Evolutionary conservation across 1,140 invertebrate species (phyloP).

Genomic region (Armadillidium nasatum): DNA sequence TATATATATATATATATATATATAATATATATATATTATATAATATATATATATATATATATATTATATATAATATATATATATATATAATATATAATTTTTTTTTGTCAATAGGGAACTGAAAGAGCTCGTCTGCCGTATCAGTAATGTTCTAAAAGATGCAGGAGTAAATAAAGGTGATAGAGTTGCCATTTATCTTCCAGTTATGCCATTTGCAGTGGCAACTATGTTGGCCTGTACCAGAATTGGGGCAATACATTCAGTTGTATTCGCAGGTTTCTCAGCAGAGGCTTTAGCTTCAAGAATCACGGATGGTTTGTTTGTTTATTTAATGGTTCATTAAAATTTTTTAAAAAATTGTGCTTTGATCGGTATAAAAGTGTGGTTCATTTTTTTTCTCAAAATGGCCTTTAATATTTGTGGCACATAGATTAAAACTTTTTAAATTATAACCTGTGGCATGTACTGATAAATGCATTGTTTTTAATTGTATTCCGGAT

Average conservation of each 20-base stretch:
- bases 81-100: not conserved
- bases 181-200: slow-evolving; percentile 56
- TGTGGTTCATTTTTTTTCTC: no score
- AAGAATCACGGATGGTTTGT: slow-evolving; percentile 50
- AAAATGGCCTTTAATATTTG: no score
- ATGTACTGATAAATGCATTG: no score
- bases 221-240: slow-evolving; percentile 55
- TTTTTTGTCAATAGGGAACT: slow-evolving; percentile 43
- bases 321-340: slow-evolving; percentile 8
- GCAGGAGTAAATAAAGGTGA: slow-evolving; percentile 55
- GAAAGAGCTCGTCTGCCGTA: slow-evolving; percentile 50
- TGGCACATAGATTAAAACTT: no score
- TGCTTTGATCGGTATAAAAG: not conserved
- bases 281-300: slow-evolving; percentile 56
- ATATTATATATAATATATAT: no score
- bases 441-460: no score
- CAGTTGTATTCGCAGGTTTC: slow-evolving; percentile 61
- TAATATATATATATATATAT: no score
- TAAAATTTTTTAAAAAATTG: not conserved
- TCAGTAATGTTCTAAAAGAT: slow-evolving; percentile 50
- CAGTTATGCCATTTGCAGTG: slow-evolving; percentile 53
- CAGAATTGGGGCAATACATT: slow-evolving; percentile 56
- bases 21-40: no score
- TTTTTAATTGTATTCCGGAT: no score
- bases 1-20: no score